Base-by-base conservation (phyloP, 1,140 invertebrate species). In the Colletes gigas region DNA sequence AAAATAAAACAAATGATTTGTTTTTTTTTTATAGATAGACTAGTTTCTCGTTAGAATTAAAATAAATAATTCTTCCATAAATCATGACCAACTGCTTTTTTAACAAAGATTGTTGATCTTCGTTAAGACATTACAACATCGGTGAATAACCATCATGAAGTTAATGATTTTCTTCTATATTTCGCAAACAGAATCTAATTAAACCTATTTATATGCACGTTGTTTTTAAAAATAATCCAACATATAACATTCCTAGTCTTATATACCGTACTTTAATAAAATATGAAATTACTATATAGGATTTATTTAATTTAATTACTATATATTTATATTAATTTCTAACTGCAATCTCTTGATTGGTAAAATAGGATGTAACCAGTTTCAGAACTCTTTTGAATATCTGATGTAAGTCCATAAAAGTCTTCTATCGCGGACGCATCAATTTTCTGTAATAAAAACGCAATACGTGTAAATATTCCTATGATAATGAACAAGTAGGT, bases 281-380 rank as follows among this genome's bases (percentile, higher is more conserved):
- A 83, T 83, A 80, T 68, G 69, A 83, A 80, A 86, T 88, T 83
- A 80, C 54, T 59, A 62, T 85, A 77, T 74, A 84, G 85, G 67
- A 88, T 87, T 83, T 60, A 10, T 81, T 75, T 80, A 76, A 50
- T 82, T 87, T 68, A 78, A 78, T 71, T 54, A n/a, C 69, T 83
- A 86, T 71, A 72, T 57, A 55, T 77, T 83, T 68, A 77, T 80
- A 81, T 78, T 79, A 81, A 82, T 66, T 88, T 92, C 89, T 93
- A 93, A 91, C 92, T 93, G 84, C 93, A 94, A 90, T 99, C 98
- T 92, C 98, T 96, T 57, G 98, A 99, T 94, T 99, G 99, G 94
- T 99, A 99, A 94, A 99, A 99, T 84, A 99, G 94, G 92, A 99
- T 99, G 93, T 99, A 99, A 86, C 99, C 99, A 82, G 99, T 99